Evolutionary conservation across 2,888 invertebrate genomes (phyloP).

Genomic region (Andrena flavipes): DNA sequence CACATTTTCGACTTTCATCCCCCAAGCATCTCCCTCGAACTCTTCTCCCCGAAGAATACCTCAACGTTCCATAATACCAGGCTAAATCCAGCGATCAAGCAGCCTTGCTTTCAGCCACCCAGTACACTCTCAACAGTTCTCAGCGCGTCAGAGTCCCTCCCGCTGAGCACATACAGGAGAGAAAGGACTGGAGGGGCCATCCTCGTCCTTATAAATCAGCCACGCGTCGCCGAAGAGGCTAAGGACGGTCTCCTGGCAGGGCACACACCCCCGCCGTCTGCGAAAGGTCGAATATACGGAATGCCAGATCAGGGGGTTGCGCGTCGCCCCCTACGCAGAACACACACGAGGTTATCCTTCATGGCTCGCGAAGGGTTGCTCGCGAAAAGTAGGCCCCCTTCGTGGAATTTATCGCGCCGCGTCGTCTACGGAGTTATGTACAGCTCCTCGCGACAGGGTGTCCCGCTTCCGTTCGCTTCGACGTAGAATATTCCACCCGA

Average conservation of each 20-base stretch:
- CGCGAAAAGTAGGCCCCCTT: slow-evolving; percentile 53
- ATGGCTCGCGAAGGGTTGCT: slow-evolving; percentile 50
- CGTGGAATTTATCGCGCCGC: slow-evolving; percentile 69
- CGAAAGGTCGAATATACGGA: slow-evolving; percentile 74
- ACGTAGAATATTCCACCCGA: slow-evolving; percentile 32
- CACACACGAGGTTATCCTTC: slow-evolving; percentile 27
- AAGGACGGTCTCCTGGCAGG: slow-evolving; percentile 68
- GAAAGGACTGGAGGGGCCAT: slow-evolving; percentile 24
- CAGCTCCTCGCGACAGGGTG: slow-evolving; percentile 51
- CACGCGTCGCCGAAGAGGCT: slow-evolving; percentile 78
- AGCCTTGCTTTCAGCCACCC: slow-evolving; percentile 21
- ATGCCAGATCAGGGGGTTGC: slow-evolving; percentile 51
- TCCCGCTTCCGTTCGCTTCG: slow-evolving; percentile 52
- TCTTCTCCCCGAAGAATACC: neutral
- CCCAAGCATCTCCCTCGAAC: neutral
- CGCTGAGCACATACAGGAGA: slow-evolving; percentile 36
- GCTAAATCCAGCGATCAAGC: neutral
- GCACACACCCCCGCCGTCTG: slow-evolving; percentile 45
- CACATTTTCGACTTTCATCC: neutral
- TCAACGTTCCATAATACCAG: neutral
- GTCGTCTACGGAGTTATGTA: slow-evolving; percentile 63
- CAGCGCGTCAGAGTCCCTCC: slow-evolving; percentile 13
- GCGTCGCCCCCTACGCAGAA: slow-evolving; percentile 17
- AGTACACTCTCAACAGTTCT: slow-evolving; percentile 6
- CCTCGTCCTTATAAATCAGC: slow-evolving; percentile 77